Base-by-base conservation (phyloP, 2,113 vertebrate genomes). In the Calidris pygmaea region DNA sequence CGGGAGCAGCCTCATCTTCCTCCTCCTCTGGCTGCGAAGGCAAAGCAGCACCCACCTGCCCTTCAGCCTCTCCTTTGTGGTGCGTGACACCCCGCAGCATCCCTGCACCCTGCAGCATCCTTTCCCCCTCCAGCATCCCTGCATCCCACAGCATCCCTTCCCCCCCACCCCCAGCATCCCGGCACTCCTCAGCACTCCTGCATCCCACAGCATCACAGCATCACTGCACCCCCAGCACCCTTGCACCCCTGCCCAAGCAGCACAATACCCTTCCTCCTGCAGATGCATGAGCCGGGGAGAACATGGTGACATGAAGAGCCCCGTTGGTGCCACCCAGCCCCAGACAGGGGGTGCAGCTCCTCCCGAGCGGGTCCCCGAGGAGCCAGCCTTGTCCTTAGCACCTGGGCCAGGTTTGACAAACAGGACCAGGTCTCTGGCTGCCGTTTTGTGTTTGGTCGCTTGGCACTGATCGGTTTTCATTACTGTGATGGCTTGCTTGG, bases 311-410 rank as follows among this genome's bases (percentile, higher is more conserved):
- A n/a, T 0, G 0, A 39, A 59, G n/a, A 39, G 23, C 16, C 16
- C 26, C 2, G 0, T 15, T 15, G 72, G 29, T 50, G 29, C 55
- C 26, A 3, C 8, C 12, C 23, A 4, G 15, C 18, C 3, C 5
- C 4, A 34, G 26, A 21, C 1, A 15, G 21, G 32, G 65, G 43
- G 9, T 37, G 75, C 68, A 48, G 24, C 21, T 30, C 39, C 34
- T 27, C 35, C 12, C 0, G 1, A 20, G 14, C 0, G 1, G 23
- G 21, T 37, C 37, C 21, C 8, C 26, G 2, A 14, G 52, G 59
- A 53, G 24, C 16, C 1, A 12, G 12, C 43, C 43, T 30, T 9
- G 37, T 22, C 58, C 63, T 27, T 13, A 8, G n/a, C 3, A 1
- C 41, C 35, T 4, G 14, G 12, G 23, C 7, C 30, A 6, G 65